Percentiles rank a stretch among this genome's conserved stretches.
phyloP scores from a whole-genome alignment of 2,888 invertebrate genomes.

The Nomada hirtipes region DNA sequence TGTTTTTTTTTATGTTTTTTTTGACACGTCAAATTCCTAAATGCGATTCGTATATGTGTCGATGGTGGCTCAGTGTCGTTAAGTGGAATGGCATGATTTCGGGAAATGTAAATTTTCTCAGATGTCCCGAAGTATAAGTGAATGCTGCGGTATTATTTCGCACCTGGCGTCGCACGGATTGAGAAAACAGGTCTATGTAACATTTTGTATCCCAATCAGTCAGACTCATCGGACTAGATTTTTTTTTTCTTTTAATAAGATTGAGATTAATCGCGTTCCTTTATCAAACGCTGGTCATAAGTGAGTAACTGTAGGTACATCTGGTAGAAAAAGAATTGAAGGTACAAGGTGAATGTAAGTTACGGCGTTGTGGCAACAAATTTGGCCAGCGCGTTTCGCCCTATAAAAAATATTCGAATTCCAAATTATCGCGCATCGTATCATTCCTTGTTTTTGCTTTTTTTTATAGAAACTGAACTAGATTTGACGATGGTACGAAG shows the following conservation, averaged over 20 bases:
- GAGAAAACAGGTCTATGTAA: constrained; percentile 59
- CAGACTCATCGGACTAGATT: constrained; percentile 78
- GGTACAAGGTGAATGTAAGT: constrained; percentile 70
- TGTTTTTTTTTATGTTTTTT: constrained; percentile 10
- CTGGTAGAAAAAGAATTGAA: constrained; percentile 72
- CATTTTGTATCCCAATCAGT: constrained; percentile 71
- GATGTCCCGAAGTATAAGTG: constrained; percentile 58
- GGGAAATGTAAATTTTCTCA: constrained; percentile 60
- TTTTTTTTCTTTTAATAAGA: constrained; percentile 67
- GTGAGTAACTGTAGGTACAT: constrained; percentile 73
- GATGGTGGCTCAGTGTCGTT: constrained; percentile 57
- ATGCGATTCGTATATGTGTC: constrained; percentile 40
- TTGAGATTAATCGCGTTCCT: constrained; percentile 64
- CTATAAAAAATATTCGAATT: constrained; percentile 32
- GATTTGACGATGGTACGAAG: constrained; percentile 34
- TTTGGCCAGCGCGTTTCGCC: constrained; percentile 62
- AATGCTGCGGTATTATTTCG: constrained; percentile 58
- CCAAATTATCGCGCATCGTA: constrained; percentile 24
- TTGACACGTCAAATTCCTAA: constrained; percentile 37
- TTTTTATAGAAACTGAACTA: constrained; percentile 35
- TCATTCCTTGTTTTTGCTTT: constrained; percentile 5
- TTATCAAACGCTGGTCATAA: constrained; percentile 73
- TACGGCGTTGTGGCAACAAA: constrained; percentile 56
- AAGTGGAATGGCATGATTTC: constrained; percentile 73
- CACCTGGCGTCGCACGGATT: constrained; percentile 57